Base-by-base conservation (phyloP, 2,113 vertebrate species). In the Zosterops pallidus region DNA sequence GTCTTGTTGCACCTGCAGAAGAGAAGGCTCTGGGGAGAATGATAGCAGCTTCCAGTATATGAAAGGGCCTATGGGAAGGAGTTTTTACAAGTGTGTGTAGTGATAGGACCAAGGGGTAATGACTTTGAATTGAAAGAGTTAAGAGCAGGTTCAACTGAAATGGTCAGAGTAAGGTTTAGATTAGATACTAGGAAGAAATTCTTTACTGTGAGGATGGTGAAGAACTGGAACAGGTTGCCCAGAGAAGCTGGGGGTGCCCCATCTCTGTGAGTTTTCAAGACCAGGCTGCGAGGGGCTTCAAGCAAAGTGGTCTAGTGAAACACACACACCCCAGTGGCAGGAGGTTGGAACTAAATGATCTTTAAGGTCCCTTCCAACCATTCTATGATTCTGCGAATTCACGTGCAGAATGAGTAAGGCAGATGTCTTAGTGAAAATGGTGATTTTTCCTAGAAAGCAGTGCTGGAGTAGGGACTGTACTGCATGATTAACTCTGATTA, bases 281-380 rank as follows among this genome's bases (percentile, higher is more conserved):
- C n/a, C 28, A 21, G 15, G 41, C 28, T 47, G 19, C 13, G 20
- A 29, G 39, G 10, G 8, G n/a, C 56, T 55, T 78, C 39, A n/a
- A 62, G 41, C 56, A 47, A 13, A 5, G 39, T 63, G 28, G 3
- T 39, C 19, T 24, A 20, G 23, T 39, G n/a, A 78, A 53, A 33
- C 19, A 35, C 9, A 35, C 6, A 20, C 19, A 16, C 9, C 7
- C 6, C 0, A 0, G 14, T 46, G 23, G 19, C 46, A 53, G 55
- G 33, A 20, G 6, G 2, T 16, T 60, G 83, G 53, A 52, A 52
- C 26, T 15, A 52, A 9, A 8, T 60, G 22, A 33, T 44, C 37
- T 50, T 60, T 33, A 59, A 37, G 37, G 33, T 52, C 26, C 1
- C 17, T 59, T n/a, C 19, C 20, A 62, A 47, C 16, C 41, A 29